These are phyloP conservation scores for Gonioctena quinquepunctata DNA, from an alignment of 1,140 invertebrate species.

Conservation along the genomic window DNA sequence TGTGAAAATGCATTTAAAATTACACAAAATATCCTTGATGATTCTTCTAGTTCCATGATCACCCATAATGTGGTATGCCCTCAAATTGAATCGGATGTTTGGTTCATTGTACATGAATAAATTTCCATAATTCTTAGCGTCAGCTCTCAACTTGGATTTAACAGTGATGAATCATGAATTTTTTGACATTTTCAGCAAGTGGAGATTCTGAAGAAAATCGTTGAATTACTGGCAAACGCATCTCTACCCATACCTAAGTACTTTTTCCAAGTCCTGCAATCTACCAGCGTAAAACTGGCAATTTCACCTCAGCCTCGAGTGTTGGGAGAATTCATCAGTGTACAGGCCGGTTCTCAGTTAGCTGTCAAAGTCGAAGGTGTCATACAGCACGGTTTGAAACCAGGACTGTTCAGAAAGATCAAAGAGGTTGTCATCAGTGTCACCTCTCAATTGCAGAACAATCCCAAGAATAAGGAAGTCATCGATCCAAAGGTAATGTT, in stretches of 20 bases:
- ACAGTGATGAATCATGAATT: not conserved
- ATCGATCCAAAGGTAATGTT: conserved; percentile 40
- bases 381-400: conserved; percentile 70
- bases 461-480: conserved; percentile 46
- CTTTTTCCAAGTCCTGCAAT: conserved; percentile 87
- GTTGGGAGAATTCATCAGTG: conserved; percentile 74
- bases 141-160: not conserved
- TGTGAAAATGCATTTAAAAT: conserved; percentile 53
- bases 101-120: no score
- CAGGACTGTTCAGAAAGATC: conserved; percentile 71
- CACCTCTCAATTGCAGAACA: conserved; percentile 64
- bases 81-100: no score
- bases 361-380: conserved; percentile 88
- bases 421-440: conserved; percentile 73
- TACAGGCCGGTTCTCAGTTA: conserved; percentile 76
- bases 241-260: conserved; percentile 79
- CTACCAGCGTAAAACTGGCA: conserved; percentile 79
- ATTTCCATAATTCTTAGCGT: no score
- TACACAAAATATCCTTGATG: conserved; percentile 45
- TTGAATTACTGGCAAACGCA: conserved; percentile 67
- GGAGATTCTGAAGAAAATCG: conserved; percentile 68
- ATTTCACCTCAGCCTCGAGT: conserved; percentile 82
- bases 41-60: conserved; percentile 49
- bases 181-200: conserved; percentile 65
- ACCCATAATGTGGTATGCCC: conserved; percentile 58